Conservation (phyloP, 2,888 invertebrate species). For the Rhagonycha fulva region DNA sequence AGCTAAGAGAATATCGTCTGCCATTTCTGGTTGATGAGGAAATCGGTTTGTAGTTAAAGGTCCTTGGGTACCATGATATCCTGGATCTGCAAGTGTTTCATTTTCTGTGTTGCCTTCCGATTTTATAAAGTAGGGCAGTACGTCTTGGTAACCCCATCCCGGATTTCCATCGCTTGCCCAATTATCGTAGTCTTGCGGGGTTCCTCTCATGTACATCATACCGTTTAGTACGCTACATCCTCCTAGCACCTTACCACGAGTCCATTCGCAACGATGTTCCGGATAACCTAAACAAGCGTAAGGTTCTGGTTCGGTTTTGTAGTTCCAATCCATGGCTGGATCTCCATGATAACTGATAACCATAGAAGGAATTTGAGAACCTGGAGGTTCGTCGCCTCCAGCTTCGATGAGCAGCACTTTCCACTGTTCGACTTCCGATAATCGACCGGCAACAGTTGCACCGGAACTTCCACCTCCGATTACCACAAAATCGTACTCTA, state of each 20-base stretch:
- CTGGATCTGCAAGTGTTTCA: constrained; percentile 60
- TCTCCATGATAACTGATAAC: constrained; percentile 66
- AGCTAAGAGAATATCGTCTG: constrained; percentile 65
- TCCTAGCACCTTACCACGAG: constrained; percentile 71
- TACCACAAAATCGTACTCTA: constrained; percentile 68
- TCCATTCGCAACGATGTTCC: constrained; percentile 66
- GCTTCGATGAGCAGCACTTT: constrained; percentile 74
- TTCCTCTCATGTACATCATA: constrained; percentile 84
- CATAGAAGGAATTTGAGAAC: constrained; percentile 68
- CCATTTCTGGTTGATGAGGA: constrained; percentile 65
- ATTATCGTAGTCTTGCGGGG: constrained; percentile 73
- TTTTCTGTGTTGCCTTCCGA: constrained; percentile 71
- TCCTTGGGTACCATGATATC: constrained; percentile 66
- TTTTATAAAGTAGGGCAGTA: constrained; percentile 72
- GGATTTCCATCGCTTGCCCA: constrained; percentile 75
- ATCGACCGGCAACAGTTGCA: constrained; percentile 64
- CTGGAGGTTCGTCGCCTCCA: constrained; percentile 71
- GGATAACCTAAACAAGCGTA: constrained; percentile 62
- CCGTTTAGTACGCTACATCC: constrained; percentile 77
- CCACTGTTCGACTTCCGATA: constrained; percentile 70
- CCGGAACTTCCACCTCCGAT: constrained; percentile 71
- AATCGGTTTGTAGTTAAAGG: constrained; percentile 67
- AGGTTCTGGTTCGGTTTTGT: constrained; percentile 66
- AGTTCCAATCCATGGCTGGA: constrained; percentile 70
- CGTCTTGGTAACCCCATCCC: constrained; percentile 81